Base-by-base conservation (phyloP, 2,113 vertebrate species). In the Heterochromis multidens region DNA sequence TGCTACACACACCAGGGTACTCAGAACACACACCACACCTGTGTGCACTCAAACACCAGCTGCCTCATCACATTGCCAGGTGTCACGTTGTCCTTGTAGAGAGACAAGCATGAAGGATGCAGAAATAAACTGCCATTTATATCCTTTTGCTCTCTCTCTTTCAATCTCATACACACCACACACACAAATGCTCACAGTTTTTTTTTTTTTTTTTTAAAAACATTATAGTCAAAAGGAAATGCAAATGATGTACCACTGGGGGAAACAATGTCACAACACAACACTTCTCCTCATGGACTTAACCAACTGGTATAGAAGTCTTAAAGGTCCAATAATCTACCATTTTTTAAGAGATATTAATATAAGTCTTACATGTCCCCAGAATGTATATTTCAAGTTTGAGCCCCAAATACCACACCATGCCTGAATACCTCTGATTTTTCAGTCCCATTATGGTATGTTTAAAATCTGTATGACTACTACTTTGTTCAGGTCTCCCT, bases 41-140 rank as follows among this genome's bases (percentile, higher is more conserved):
- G 89, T 6, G 11, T 60, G 37, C 87, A 85, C 83, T 89, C 90
- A 87, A 84, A 87, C 29, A 80, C 80, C 92, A 88, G 80, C 89
- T 90, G 88, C 88, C 80, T 91, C 78, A 85, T 76, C 77, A 79
- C 88, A 65, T 43, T 85, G 81, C 76, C 92, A 89, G 86, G 89
- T 92, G 93, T 88, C 81, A 76, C 62, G 85, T 79, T 83, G 91
- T 91, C 91, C 91, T 93, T 92, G 88, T 81, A 62, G 81, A 90
- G 81, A 89, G 86, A 89, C 63, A 80, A 76, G 84, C 80, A 29
- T 90, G 84, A 93, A 93, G 87, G 88, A 83, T 88, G 79, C 72
- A 78, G 49, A 80, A 63, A 88, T 83, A 76, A 83, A 88, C 54
- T 81, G 8, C 1, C 82, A 85, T 88, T 79, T 56, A 61, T 84